Evolutionary conservation across 2,113 vertebrate genomes (phyloP), one percentile per base, ranked within the genome.

Genomic region (Austrofundulus limnaeus): DNA sequence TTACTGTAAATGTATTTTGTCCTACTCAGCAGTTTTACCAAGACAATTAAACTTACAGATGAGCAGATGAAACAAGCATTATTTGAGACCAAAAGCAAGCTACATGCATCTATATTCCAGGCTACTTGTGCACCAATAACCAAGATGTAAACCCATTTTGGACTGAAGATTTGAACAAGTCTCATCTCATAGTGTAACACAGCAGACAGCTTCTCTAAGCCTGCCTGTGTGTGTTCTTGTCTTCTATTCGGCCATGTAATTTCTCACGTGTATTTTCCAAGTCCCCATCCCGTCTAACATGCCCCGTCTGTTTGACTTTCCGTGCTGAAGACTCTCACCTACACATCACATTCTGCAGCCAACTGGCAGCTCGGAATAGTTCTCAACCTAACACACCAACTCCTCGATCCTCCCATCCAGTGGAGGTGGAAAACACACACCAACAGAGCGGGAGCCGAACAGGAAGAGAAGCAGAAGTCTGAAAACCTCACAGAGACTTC

Each of bases 341-440:
- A 68, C 72, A 60, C 82, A 48, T 50, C 69, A 77, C 21, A 82
- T 72, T 80, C 70, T 86, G 69, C 75, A 77, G 62, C 61, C 11
- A 46, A 38, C 64, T 61, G 67, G 42, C 58, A 75, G 58, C 47
- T 50, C 48, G 0, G 45, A 23, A 63, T 69, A 47, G 0, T 23
- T 74, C 1, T 66, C 74, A 56, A 50, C 53, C 51, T 49, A 10
- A 60, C 58, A 70, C 39, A 31, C 65, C 64, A 43, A 56, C 56
- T 19, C 1, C 48, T 14, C 16, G 34, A 20, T 20, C 39, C 47
- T 28, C 8, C 4, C 43, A 11, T 20, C 47, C 58, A 28, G 19
- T 57, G 3, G n/a, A 41, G 73, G 25, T 45, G 54, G 23, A 58
- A 66, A 67, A 13, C 20, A 41, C 25, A 52, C 49, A 48, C 47